Evolutionary conservation across 2,113 vertebrate species (phyloP).

Genomic region (Peromyscus maniculatus): DNA sequence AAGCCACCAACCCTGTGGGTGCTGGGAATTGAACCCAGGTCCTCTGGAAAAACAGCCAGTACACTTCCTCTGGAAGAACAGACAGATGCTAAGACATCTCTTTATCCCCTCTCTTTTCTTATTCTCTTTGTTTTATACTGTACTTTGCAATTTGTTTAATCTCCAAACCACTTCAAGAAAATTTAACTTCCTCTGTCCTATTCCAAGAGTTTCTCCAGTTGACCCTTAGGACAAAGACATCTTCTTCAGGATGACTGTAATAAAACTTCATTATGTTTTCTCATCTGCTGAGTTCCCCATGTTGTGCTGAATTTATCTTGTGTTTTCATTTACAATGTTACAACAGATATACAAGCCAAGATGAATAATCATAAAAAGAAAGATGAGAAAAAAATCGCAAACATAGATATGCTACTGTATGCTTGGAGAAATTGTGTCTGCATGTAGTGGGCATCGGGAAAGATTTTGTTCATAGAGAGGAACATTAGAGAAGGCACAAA

Average conservation of each 20-base stretch:
- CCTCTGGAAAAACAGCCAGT: background rate
- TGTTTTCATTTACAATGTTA: slow-evolving; percentile 34
- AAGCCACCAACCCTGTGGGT: background rate
- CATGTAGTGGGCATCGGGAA: background rate
- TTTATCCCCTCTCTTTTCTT: background rate
- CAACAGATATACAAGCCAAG: background rate
- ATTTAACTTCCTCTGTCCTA: background rate
- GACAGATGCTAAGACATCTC: background rate
- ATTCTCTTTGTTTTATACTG: background rate
- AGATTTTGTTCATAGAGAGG: background rate
- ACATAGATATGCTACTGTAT: background rate
- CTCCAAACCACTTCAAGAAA: background rate
- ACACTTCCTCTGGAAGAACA: background rate
- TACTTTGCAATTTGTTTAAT: background rate
- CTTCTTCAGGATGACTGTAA: background rate
- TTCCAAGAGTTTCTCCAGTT: background rate
- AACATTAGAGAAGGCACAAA: background rate
- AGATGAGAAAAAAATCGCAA: background rate
- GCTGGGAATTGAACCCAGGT: background rate
- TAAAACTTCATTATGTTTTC: background rate
- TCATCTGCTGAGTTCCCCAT: background rate
- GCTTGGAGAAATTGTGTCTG: background rate
- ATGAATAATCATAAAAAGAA: slow-evolving; percentile 12
- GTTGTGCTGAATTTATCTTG: background rate
- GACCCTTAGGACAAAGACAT: background rate